Evolutionary conservation across 2,797 vertebrate species (phyloP).

Genomic region (Manis pentadactyla): DNA sequence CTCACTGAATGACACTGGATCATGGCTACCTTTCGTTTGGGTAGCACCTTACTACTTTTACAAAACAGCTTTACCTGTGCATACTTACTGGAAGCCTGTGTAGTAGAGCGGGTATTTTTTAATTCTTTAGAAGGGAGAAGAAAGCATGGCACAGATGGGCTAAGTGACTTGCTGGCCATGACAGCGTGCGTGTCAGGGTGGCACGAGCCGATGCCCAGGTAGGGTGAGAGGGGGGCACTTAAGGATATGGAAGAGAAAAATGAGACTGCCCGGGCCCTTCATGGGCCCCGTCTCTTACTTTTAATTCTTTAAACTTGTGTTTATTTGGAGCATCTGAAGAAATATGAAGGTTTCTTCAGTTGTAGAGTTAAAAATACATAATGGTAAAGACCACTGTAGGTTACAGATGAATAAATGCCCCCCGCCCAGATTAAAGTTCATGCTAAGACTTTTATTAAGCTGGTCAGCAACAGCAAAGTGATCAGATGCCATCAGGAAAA

Average conservation of each 20-base stretch:
- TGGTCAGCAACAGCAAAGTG: accelerated
- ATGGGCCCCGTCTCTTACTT: neutral
- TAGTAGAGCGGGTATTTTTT: neutral
- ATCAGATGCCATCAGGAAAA: neutral
- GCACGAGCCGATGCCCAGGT: too few species aligned
- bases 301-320: neutral
- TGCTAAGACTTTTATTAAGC: conserved; percentile 26
- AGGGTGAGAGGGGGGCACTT: accelerated
- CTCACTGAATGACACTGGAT: neutral
- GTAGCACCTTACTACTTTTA: neutral
- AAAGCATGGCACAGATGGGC: neutral
- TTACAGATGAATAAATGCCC: neutral
- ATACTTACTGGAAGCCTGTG: neutral
- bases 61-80: neutral
- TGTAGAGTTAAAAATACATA: neutral
- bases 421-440: neutral
- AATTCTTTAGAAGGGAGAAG: neutral
- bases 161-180: neutral
- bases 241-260: neutral
- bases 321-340: neutral
- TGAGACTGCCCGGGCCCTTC: neutral
- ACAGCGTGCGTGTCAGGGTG: neutral
- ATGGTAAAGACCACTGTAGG: neutral
- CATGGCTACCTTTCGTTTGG: neutral
- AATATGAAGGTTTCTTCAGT: neutral